A percentile compares a stretch with the other conserved stretches of the same genome.
phyloP scores from a whole-genome alignment of 2,888 invertebrate species.

The Orthosia cruda region DNA sequence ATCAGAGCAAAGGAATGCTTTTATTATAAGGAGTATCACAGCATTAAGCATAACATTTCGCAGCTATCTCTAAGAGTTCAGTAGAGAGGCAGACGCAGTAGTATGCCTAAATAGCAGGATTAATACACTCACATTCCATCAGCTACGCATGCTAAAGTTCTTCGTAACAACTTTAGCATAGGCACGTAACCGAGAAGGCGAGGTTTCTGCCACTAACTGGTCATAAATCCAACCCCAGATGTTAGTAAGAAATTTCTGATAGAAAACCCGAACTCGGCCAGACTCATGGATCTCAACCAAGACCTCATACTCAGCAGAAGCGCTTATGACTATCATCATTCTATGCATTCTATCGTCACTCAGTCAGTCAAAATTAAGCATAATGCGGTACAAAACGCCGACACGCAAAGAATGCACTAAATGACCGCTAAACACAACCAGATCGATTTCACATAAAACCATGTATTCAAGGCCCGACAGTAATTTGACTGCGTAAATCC shows the following conservation, averaged over 20 bases:
- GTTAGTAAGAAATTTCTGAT: not conserved
- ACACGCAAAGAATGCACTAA: slow-evolving; percentile 9
- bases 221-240: not conserved
- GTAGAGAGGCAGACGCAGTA: too few relatives aligned
- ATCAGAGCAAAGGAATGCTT: not conserved
- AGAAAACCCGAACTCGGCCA: not conserved
- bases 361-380: not conserved
- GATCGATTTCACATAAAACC: slow-evolving; percentile 20
- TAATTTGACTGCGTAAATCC: slow-evolving; percentile 43
- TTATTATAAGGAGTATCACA: not conserved
- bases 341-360: too few relatives aligned
- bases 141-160: too few relatives aligned
- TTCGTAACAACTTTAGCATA: too few relatives aligned
- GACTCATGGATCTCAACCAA: too few relatives aligned
- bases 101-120: too few relatives aligned
- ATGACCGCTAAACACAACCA: not conserved
- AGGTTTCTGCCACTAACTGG: not conserved
- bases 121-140: too few relatives aligned
- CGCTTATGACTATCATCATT: too few relatives aligned
- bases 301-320: too few relatives aligned
- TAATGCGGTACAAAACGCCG: not conserved
- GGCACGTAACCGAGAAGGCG: too few relatives aligned
- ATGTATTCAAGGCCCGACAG: slow-evolving; percentile 13
- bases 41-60: not conserved
- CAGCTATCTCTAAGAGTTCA: not conserved